Evolutionary conservation across 1,140 invertebrate species (phyloP).

Genomic region (Drosophila tani): DNA sequence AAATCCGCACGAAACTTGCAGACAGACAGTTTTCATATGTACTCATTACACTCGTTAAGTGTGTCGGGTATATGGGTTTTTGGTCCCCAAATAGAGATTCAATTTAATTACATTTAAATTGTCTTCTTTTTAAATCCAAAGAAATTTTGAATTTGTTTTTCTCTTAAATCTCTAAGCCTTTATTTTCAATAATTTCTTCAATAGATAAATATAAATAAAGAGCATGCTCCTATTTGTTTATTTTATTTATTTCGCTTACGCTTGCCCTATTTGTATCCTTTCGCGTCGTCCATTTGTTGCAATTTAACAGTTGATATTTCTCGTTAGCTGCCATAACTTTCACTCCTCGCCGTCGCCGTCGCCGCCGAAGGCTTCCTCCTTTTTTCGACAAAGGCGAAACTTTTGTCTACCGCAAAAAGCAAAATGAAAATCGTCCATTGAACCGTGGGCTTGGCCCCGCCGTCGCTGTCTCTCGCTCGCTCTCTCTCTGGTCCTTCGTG

Average conservation of each 20-base stretch:
- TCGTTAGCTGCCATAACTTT: constrained; percentile 52
- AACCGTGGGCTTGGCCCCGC: constrained; percentile 50
- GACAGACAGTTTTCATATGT: constrained; percentile 38
- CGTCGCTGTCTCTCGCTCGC: neutral
- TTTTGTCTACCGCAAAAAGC: constrained; percentile 53
- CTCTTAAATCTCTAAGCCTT: no score
- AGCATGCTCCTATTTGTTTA: neutral
- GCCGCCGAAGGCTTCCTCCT: neutral
- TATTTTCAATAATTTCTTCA: no score
- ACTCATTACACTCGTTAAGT: constrained; percentile 8
- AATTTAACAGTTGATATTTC: constrained; percentile 63
- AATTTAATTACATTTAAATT: no score
- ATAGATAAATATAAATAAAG: no score
- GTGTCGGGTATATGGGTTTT: constrained; percentile 1
- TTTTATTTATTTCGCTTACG: constrained; percentile 2
- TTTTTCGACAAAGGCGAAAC: constrained; percentile 45
- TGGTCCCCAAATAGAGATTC: no score
- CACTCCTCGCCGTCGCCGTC: neutral
- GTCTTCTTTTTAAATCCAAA: no score
- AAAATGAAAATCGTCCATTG: constrained; percentile 70
- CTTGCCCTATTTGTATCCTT: neutral
- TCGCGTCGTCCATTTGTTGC: constrained; percentile 39
- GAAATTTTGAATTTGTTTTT: no score
- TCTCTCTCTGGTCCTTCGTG: constrained; percentile 10
- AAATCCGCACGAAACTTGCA: constrained; percentile 75